Percentiles rank a stretch among this genome's conserved stretches.
Conservation (phyloP, 2,113 vertebrate genomes). For the Menidia beryllina region DNA sequence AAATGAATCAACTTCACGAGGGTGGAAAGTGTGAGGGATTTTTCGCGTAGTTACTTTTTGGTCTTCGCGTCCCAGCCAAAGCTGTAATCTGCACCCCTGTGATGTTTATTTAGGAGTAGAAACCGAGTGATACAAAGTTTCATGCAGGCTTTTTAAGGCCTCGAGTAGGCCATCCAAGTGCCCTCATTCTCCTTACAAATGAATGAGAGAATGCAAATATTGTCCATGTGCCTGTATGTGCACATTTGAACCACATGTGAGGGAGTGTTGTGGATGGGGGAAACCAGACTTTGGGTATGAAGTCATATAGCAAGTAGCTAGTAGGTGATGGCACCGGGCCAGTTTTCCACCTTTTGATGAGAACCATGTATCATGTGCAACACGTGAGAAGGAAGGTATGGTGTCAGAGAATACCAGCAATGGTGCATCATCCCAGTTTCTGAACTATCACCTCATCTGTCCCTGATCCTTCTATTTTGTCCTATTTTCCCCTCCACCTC, state of each 20-base stretch:
- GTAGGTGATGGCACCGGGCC: slow-evolving; percentile 44
- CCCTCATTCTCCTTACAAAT: slow-evolving; percentile 9
- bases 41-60: slow-evolving; percentile 46
- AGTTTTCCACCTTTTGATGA: slow-evolving; percentile 66
- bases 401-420: slow-evolving; percentile 59
- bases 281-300: slow-evolving; percentile 52
- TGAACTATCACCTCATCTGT: slow-evolving; percentile 21
- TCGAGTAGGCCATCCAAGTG: slow-evolving; percentile 12
- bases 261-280: slow-evolving; percentile 10
- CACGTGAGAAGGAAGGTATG: slow-evolving; percentile 55
- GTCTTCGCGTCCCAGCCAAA: slow-evolving; percentile 41
- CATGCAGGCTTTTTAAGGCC: background rate
- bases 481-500: background rate
- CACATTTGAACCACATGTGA: slow-evolving; percentile 50
- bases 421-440: slow-evolving; percentile 35
- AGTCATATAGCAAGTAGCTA: slow-evolving; percentile 56
- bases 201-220: slow-evolving; percentile 16
- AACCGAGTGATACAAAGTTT: slow-evolving; percentile 30
- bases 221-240: slow-evolving; percentile 18
- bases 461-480: slow-evolving; percentile 14
- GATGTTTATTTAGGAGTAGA: slow-evolving; percentile 67
- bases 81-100: slow-evolving; percentile 59
- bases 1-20: slow-evolving; percentile 66
- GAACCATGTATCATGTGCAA: slow-evolving; percentile 68
- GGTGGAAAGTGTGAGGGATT: slow-evolving; percentile 70